Evolutionary conservation across 2,888 invertebrate species (phyloP).

Genomic region (Aleiodes alternator): DNA sequence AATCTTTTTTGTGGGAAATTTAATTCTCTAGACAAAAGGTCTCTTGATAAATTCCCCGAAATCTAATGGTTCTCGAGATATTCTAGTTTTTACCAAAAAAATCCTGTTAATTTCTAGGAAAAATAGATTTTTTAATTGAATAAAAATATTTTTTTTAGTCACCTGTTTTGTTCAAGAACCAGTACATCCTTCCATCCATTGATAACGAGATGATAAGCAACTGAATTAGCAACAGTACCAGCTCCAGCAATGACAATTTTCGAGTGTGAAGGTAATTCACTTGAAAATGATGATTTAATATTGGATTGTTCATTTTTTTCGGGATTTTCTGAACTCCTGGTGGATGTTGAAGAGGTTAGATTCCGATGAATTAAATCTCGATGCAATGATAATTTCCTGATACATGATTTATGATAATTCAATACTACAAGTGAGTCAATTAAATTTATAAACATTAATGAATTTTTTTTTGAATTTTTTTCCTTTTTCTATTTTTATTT

Average conservation of each 20-base stretch:
- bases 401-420: constrained; percentile 7
- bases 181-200: constrained; percentile 84
- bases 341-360: constrained; percentile 37
- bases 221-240: constrained; percentile 85
- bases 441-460: constrained; percentile 26
- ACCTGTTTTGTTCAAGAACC: constrained; percentile 82
- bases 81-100: too few species aligned
- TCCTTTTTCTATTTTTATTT: too few species aligned
- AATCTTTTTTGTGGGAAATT: too few species aligned
- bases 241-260: constrained; percentile 81
- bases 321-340: not conserved
- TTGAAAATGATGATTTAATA: constrained; percentile 24
- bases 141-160: constrained; percentile 43
- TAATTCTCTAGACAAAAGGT: too few species aligned
- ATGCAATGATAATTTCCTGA: not conserved
- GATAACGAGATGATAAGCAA: constrained; percentile 84
- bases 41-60: too few species aligned
- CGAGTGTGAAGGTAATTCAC: constrained; percentile 74
- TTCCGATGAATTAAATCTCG: constrained; percentile 16
- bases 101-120: not conserved
- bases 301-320: constrained; percentile 19
- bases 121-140: not conserved
- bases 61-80: too few species aligned
- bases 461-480: constrained; percentile 1
- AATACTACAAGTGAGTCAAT: not conserved